Conservation (phyloP, 2,113 vertebrate species). For the Jacana jacana region DNA sequence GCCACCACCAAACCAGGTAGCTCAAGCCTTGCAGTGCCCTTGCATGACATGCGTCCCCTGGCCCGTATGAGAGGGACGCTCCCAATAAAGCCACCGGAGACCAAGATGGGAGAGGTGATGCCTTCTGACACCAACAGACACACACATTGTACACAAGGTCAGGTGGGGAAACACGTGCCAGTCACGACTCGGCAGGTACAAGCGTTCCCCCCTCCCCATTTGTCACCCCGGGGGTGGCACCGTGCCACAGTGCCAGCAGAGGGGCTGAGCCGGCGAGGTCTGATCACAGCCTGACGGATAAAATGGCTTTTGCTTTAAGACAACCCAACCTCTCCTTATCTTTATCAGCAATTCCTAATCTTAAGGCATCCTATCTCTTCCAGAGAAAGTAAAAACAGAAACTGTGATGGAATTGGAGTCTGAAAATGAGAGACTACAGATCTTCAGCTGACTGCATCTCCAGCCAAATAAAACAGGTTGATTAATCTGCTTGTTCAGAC, state of each 20-base stretch:
- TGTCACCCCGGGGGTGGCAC: not conserved
- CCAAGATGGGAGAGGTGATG: not conserved
- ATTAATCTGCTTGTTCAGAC: not conserved
- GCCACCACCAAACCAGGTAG: not conserved
- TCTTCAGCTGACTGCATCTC: not conserved
- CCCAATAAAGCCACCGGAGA: not conserved
- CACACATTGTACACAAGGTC: not conserved
- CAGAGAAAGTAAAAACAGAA: constrained; percentile 3
- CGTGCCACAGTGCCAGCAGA: not conserved
- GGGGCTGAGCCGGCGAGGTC: rapidly evolving
- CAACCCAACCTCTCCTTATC: not conserved
- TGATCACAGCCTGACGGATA: rapidly evolving
- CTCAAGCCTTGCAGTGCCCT: not conserved
- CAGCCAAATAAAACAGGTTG: not conserved
- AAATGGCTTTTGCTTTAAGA: not conserved
- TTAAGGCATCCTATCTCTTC: not conserved
- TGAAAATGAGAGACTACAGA: not conserved
- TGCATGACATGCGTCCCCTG: not conserved
- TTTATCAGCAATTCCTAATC: not conserved
- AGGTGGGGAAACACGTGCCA: not conserved
- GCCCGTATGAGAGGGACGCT: not conserved
- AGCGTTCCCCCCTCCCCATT: not conserved
- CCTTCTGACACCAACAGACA: not conserved
- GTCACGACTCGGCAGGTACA: too few species aligned
- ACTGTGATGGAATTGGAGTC: not conserved